Evolutionary conservation across 2,113 vertebrate species (phyloP).

Genomic region (Romanogobio albipinnatus): DNA sequence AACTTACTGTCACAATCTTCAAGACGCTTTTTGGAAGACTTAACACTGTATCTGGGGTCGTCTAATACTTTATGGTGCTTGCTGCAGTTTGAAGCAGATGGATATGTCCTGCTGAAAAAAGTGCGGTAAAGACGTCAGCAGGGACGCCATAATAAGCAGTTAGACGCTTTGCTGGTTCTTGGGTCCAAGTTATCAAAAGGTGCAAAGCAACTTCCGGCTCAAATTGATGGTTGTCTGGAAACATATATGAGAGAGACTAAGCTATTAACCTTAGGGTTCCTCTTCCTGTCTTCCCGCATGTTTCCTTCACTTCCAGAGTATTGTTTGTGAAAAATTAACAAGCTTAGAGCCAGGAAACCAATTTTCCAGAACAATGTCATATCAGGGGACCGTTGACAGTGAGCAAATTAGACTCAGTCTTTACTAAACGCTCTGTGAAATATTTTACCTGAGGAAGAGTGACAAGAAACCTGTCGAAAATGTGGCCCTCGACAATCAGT

Average conservation of each 20-base stretch:
- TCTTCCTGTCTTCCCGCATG: neutral
- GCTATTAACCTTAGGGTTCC: constrained; percentile 46
- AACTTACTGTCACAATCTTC: neutral
- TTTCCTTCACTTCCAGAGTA: neutral
- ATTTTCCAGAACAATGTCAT: constrained; percentile 29
- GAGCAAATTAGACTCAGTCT: constrained; percentile 5
- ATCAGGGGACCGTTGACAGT: neutral
- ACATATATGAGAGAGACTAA: constrained; percentile 1
- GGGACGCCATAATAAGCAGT: constrained; percentile 26
- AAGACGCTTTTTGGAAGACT: neutral
- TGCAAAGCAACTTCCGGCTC: constrained; percentile 22
- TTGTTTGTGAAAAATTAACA: constrained; percentile 31
- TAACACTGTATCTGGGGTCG: neutral
- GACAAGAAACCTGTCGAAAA: constrained; percentile 8
- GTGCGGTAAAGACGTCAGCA: neutral
- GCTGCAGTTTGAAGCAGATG: constrained; percentile 7
- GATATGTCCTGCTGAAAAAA: neutral
- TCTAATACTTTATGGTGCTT: neutral
- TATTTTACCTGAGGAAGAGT: neutral
- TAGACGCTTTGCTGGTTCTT: constrained; percentile 1
- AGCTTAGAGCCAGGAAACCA: constrained; percentile 3
- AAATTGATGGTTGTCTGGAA: constrained; percentile 44
- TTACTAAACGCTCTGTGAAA: neutral
- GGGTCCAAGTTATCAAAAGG: constrained; percentile 8
- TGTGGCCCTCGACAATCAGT: neutral